These are phyloP conservation scores for Galemys pyrenaicus DNA, from an alignment of 2,113 vertebrate genomes.

Conservation along the genomic window DNA sequence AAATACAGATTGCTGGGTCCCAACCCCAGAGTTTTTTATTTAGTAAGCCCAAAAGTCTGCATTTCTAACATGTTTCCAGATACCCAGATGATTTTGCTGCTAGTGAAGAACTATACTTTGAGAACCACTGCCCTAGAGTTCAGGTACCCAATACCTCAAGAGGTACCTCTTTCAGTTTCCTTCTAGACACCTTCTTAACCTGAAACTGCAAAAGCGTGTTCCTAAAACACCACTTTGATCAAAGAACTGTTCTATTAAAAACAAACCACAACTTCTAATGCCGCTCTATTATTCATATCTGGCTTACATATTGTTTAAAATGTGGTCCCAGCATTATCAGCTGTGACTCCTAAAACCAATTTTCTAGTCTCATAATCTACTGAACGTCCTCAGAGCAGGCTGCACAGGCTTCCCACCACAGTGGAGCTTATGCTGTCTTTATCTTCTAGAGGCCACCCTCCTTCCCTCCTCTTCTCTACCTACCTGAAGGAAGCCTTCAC, in stretches of 20 bases:
- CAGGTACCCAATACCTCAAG: conserved; percentile 1
- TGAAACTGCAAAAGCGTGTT: neutral
- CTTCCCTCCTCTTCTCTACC: conserved; percentile 70
- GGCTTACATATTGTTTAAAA: conserved; percentile 34
- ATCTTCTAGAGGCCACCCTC: conserved; percentile 60
- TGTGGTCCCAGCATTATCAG: neutral
- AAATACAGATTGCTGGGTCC: neutral
- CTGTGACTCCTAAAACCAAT: conserved; percentile 30
- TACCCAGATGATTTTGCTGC: neutral
- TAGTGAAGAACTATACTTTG: neutral
- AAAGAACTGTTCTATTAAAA: conserved; percentile 39
- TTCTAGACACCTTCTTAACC: neutral
- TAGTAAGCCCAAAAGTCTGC: neutral
- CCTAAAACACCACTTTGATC: neutral
- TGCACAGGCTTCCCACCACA: neutral
- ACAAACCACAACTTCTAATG: neutral
- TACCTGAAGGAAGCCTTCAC: conserved; percentile 74
- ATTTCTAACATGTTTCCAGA: neutral
- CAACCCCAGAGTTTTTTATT: conserved; percentile 10
- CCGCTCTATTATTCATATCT: neutral
- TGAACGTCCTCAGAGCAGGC: neutral
- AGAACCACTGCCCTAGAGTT: conserved; percentile 32
- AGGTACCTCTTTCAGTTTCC: neutral
- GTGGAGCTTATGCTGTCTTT: conserved; percentile 8
- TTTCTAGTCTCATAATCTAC: neutral